Evolutionary conservation across 2,113 vertebrate species (phyloP).

Genomic region (Pterocles burchelli): DNA sequence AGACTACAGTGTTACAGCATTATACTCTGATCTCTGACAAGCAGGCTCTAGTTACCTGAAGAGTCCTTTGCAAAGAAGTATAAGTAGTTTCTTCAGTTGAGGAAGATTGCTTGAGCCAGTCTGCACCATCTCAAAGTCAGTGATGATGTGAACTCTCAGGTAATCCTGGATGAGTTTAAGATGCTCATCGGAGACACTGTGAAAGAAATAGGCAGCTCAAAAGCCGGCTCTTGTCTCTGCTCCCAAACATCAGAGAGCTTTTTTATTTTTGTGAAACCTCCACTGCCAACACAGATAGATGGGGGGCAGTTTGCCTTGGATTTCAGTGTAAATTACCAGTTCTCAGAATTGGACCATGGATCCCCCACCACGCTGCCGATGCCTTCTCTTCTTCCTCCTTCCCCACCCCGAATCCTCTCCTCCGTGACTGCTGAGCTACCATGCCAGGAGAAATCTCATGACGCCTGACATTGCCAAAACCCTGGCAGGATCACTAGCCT

Average conservation of each 20-base stretch:
- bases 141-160: constrained; percentile 78
- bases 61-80: constrained; percentile 86
- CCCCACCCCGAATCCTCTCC: background rate
- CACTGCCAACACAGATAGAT: background rate
- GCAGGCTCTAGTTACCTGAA: constrained; percentile 80
- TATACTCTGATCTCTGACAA: background rate
- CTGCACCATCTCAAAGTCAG: constrained; percentile 86
- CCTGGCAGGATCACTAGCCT: background rate
- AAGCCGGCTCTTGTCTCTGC: background rate
- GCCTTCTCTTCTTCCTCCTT: background rate
- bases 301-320: background rate
- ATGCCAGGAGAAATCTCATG: background rate
- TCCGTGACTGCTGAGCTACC: background rate
- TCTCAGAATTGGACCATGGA: background rate
- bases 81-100: constrained; percentile 87
- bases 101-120: constrained; percentile 84
- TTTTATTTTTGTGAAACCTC: background rate
- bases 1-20: background rate
- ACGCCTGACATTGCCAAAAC: background rate
- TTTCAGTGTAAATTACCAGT: background rate
- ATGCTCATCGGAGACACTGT: constrained; percentile 88
- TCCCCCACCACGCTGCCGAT: background rate
- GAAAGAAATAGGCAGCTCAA: background rate
- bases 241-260: background rate
- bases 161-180: constrained; percentile 91